phyloP scores from a whole-genome alignment of 2,113 vertebrate species.

The Bagarius yarrelli region DNA sequence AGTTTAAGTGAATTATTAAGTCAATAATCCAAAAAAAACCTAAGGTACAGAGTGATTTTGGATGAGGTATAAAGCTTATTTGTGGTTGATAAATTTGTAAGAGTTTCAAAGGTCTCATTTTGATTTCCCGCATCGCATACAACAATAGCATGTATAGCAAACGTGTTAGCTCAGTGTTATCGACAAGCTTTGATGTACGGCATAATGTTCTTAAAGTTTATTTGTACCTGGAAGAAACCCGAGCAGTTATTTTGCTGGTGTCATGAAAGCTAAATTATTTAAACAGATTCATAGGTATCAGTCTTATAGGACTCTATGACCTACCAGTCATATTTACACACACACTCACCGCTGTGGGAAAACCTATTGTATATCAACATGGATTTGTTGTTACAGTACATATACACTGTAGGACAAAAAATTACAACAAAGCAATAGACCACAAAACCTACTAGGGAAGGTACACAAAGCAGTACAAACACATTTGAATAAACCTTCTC shows the following conservation, averaged over 20 bases:
- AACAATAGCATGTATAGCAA: not conserved
- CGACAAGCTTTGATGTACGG: slow-evolving; percentile 56
- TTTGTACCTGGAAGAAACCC: slow-evolving; percentile 63
- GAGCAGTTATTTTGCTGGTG: slow-evolving; percentile 46
- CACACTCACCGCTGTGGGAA: not conserved
- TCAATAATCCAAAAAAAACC: too few species aligned
- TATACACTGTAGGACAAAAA: not conserved
- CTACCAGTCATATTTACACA: slow-evolving; percentile 17
- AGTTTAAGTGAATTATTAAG: not conserved
- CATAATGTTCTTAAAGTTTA: slow-evolving; percentile 48
- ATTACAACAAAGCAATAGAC: not conserved
- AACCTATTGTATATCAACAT: not conserved
- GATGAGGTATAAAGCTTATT: slow-evolving; percentile 33
- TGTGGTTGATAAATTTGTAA: slow-evolving; percentile 27
- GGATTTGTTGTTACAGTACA: not conserved
- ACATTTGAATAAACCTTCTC: slow-evolving; percentile 25
- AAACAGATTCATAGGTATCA: slow-evolving; percentile 21
- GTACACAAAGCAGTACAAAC: slow-evolving; percentile 29
- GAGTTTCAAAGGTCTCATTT: slow-evolving; percentile 7
- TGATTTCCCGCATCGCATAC: not conserved
- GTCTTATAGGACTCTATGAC: not conserved
- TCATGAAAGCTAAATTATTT: slow-evolving; percentile 41
- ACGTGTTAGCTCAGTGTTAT: slow-evolving; percentile 45
- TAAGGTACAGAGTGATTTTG: not conserved
- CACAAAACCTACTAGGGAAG: not conserved